Base-by-base conservation (phyloP, 2,113 vertebrate species). In the Antechinus flavipes region DNA sequence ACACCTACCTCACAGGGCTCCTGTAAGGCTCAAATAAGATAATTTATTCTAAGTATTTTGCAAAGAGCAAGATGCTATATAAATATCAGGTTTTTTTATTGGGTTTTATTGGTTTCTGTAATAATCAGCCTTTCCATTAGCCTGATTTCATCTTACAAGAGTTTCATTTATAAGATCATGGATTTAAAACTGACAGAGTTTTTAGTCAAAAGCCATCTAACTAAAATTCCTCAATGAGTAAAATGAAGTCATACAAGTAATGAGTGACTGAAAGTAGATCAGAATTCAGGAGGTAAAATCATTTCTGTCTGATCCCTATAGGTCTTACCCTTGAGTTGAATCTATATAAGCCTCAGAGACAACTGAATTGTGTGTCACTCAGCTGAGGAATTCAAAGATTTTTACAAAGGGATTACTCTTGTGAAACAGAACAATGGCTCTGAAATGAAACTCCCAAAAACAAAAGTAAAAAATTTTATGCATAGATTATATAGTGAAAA, bases 371-470 rank as follows among this genome's bases (percentile, higher is more conserved):
- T 84, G 22, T 84, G n/a, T 84, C 61, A 76, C 19, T 76, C 16
- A 84, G n/a, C 68, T 42, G 16, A 42, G n/a, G 6, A 42, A 84
- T 84, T 42, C 19, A 84, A 92, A 16, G 50, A 96, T 90, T 92
- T 76, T 84, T n/a, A 84, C 68, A 42, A 61, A 50, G 46, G 27
- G 19, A 35, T 91, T 91, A 90, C 26, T 93, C 68, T 92, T 92
- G 16, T 90, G 8, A 30, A 61, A 35, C 12, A 24, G 91, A 90
- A 90, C 42, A 90, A 11, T 50, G 49, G 11, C 54, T 14, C 52
- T 94, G 46, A 90, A 94, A 61, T 53, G 54, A 54, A 52, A 91
- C 24, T 52, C 50, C 84, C 47, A 89, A 96, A 95, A 90, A 5
- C 24, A 61, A 46, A 95, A 93, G 68, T 84, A 84, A 8, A 58